Base-by-base conservation (phyloP, 1,140 invertebrate species). In the Brachionus rotundiformis region DNA sequence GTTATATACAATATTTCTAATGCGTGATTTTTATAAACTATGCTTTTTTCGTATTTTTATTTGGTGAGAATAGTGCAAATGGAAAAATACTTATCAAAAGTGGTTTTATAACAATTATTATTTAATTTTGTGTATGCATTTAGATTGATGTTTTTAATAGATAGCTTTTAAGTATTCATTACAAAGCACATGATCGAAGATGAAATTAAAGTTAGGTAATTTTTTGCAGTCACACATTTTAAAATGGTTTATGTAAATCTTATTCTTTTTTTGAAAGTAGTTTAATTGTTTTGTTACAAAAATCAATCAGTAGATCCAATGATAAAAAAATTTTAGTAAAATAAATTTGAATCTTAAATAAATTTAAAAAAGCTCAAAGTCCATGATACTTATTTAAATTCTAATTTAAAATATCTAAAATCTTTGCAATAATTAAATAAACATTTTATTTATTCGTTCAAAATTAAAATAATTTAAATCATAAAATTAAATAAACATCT, bases 1-100 rank as follows among this genome's bases (percentile, higher is more conserved):
- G 47, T 54, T 7, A 54, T 54, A 54, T 54, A 54, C 47, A 54
- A 54, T 54, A 54, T 54, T 54, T 54, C 47, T 54, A 25, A 54
- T 54, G 47, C 47, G 19, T 54, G 47, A 54, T 54, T 54, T 54
- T 54, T 54, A 16, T 54, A 54, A 8, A 19, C 47, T 54, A 54
- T 54, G 47, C 47, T 54, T 54, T 54, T 54, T 54, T 54, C 19
- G 47, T 54, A 7, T 54, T 54, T 54, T 4, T 16, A 54, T 54
- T 54, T 54, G 47, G 47, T 54, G 47, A 16, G 47, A 54, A 54
- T 54, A 25, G 47, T 54, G 47, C 47, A 54, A 54, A 54, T 54
- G 47, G 47, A 54, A 54, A 54, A 7, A 19, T 19, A 54, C 47
- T 54, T 54, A 54, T 54, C 47, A 54, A 54, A 54, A 54, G 47